Evolutionary conservation across 2,888 invertebrate species (phyloP).

Genomic region (Platynereis dumerilii): DNA sequence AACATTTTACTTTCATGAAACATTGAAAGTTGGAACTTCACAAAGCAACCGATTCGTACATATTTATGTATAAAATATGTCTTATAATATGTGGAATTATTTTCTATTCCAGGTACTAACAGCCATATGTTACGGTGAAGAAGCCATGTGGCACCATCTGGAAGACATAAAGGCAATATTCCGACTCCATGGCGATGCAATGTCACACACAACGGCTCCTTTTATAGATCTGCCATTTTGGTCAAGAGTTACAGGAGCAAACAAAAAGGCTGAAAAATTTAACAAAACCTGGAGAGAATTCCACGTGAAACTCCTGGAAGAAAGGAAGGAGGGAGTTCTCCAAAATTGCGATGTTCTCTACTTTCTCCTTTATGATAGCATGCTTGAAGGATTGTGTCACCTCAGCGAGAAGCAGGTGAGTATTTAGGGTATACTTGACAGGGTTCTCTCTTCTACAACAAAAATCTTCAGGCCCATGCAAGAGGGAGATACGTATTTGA

Average conservation of each 20-base stretch:
- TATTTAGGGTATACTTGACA: too few relatives aligned
- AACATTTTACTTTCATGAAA: too few relatives aligned
- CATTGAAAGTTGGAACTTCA: too few relatives aligned
- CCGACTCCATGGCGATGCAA: slow-evolving; percentile 5
- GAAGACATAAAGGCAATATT: neutral
- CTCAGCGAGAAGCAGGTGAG: slow-evolving; percentile 7
- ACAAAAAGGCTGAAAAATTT: neutral
- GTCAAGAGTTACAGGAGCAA: too few relatives aligned
- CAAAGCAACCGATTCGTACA: too few relatives aligned
- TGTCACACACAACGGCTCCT: too few relatives aligned
- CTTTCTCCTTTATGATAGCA: slow-evolving; percentile 1
- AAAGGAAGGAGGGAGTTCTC: neutral
- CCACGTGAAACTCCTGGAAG: neutral
- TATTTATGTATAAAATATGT: too few relatives aligned
- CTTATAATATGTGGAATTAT: too few relatives aligned
- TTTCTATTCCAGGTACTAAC: slow-evolving; percentile 6
- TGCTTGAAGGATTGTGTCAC: neutral
- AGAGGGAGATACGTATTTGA: too few relatives aligned
- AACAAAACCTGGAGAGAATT: neutral
- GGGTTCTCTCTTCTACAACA: too few relatives aligned
- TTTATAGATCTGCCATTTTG: too few relatives aligned
- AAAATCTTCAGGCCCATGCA: too few relatives aligned
- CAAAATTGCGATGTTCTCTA: neutral
- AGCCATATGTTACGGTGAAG: slow-evolving; percentile 4
- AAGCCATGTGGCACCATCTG: neutral